phyloP scores from a whole-genome alignment of 2,113 vertebrate species.

The Xenus cinereus region DNA sequence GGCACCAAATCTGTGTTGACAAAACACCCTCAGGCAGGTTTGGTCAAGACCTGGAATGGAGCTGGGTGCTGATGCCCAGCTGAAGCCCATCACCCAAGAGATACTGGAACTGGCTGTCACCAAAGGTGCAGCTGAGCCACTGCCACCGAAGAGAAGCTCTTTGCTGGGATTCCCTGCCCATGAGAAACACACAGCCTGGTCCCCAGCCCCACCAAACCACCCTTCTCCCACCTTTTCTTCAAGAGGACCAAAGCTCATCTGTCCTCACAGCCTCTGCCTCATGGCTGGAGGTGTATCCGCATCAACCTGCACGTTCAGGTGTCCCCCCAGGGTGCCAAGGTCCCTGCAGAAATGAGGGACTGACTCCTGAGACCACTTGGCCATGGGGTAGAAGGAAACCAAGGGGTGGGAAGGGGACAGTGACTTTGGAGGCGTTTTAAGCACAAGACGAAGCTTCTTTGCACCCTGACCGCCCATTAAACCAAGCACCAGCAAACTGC shows the following conservation, averaged over 20 bases:
- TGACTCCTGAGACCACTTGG: not conserved
- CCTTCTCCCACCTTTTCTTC: not conserved
- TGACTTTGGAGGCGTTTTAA: not conserved
- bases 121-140: not conserved
- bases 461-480: not conserved
- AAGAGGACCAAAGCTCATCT: not conserved
- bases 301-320: not conserved
- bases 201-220: not conserved
- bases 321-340: not conserved
- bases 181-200: not conserved
- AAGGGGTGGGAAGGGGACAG: not conserved
- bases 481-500: not conserved
- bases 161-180: not conserved
- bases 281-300: not conserved
- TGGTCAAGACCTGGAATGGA: not conserved
- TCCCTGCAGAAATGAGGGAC: not conserved
- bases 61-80: not conserved
- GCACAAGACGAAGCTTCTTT: not conserved
- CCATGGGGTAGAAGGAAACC: not conserved
- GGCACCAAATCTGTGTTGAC: no score
- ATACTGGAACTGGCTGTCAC: not conserved
- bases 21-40: not conserved
- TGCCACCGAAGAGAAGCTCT: not conserved
- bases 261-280: not conserved
- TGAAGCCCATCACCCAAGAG: not conserved